These are phyloP conservation scores for Meteorus cinctellus DNA, from an alignment of 2,888 invertebrate species.

Conservation along the genomic window DNA sequence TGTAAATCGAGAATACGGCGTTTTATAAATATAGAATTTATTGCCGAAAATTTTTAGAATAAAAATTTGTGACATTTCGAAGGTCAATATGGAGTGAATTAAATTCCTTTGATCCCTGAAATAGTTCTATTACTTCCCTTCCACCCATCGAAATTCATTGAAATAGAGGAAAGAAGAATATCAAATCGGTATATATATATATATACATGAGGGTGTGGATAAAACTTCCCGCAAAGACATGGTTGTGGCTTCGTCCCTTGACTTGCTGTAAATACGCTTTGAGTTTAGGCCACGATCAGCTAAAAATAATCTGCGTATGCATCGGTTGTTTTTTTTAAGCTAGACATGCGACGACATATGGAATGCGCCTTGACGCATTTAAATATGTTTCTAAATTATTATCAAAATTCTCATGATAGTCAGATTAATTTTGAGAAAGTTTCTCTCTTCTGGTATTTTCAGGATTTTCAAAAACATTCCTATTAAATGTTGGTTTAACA, in stretches of 20 bases:
- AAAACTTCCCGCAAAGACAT: neutral
- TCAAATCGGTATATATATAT: neutral
- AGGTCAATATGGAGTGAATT: neutral
- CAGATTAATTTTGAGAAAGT: neutral
- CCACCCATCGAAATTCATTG: neutral
- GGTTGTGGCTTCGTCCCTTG: neutral
- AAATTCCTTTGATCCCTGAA: neutral
- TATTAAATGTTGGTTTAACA: neutral
- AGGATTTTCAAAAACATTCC: neutral
- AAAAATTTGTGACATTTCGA: conserved; percentile 14
- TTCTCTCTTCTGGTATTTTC: neutral
- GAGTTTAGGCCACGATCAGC: neutral
- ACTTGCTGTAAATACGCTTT: neutral
- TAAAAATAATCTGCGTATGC: conserved; percentile 4
- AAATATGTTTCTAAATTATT: neutral
- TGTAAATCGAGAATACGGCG: neutral
- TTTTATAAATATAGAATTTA: conserved; percentile 14
- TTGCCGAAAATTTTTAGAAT: conserved; percentile 4
- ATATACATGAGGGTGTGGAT: neutral
- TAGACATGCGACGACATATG: neutral
- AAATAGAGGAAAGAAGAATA: neutral
- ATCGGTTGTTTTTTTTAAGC: neutral
- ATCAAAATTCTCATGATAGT: neutral
- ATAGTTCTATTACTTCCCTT: neutral
- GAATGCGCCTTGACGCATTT: neutral